Evolutionary conservation across 2,113 vertebrate species (phyloP).

Genomic region (Sturnira hondurensis): DNA sequence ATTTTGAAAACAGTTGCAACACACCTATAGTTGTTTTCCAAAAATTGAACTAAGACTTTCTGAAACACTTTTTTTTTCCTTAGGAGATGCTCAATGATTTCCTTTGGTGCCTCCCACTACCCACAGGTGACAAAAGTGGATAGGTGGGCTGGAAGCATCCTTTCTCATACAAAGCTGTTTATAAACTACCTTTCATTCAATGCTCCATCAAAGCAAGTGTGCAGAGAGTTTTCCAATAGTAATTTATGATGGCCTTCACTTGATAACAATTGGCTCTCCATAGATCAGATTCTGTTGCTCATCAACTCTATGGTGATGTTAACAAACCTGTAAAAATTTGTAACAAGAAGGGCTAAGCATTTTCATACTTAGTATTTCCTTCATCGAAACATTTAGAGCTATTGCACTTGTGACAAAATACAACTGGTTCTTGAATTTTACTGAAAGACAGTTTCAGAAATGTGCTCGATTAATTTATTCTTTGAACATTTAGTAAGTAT

Average conservation of each 20-base stretch:
- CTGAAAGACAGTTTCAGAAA: neutral
- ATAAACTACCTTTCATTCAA: neutral
- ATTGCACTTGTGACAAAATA: neutral
- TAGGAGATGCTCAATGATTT: neutral
- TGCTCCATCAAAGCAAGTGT: neutral
- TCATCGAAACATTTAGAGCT: neutral
- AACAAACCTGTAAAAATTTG: neutral
- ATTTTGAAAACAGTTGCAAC: neutral
- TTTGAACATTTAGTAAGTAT: neutral
- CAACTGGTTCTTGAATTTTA: neutral
- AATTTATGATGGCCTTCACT: neutral
- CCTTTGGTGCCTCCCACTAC: neutral
- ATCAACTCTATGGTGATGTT: neutral
- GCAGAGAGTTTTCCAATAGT: neutral
- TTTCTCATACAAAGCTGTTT: neutral
- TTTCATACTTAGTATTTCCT: neutral
- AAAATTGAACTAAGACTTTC: neutral
- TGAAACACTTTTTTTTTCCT: neutral
- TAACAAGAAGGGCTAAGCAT: neutral
- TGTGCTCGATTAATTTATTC: slow-evolving; percentile 15
- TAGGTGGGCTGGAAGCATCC: neutral
- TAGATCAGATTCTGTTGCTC: neutral
- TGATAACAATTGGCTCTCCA: neutral
- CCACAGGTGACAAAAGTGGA: neutral
- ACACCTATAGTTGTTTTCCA: neutral